Evolutionary conservation across 2,113 vertebrate genomes (phyloP).

Genomic region (Rhinoptilus africanus): DNA sequence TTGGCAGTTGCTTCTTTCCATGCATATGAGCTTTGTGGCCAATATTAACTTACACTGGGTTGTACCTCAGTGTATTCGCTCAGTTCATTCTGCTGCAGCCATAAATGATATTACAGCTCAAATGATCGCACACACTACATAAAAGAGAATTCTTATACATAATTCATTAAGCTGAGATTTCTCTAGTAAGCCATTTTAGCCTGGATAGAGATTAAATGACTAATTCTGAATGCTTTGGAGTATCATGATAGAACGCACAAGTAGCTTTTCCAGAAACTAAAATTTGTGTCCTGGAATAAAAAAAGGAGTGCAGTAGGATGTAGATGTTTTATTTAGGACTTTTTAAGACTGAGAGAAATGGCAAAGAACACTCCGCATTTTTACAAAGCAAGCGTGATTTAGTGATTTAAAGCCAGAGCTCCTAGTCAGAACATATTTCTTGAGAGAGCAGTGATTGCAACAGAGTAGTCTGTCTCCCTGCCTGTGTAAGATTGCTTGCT

Average conservation of each 20-base stretch:
- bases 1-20: slow-evolving; percentile 15
- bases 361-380: neutral
- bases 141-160: slow-evolving; percentile 33
- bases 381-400: neutral
- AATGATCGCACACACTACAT: neutral
- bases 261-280: neutral
- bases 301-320: neutral
- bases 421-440: neutral
- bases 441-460: neutral
- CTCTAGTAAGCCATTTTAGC: slow-evolving; percentile 39
- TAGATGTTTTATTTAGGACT: neutral
- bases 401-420: neutral
- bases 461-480: neutral
- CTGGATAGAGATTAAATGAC: slow-evolving; percentile 33
- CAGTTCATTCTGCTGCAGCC: slow-evolving; percentile 15
- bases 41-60: slow-evolving; percentile 9
- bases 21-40: neutral
- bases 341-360: neutral
- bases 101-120: neutral
- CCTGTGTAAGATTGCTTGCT: neutral
- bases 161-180: slow-evolving; percentile 51
- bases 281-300: neutral
- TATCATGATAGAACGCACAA: neutral
- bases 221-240: slow-evolving; percentile 11
- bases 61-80: neutral